Evolutionary conservation across 1,140 invertebrate genomes (phyloP).

Genomic region (Drusus annulatus): DNA sequence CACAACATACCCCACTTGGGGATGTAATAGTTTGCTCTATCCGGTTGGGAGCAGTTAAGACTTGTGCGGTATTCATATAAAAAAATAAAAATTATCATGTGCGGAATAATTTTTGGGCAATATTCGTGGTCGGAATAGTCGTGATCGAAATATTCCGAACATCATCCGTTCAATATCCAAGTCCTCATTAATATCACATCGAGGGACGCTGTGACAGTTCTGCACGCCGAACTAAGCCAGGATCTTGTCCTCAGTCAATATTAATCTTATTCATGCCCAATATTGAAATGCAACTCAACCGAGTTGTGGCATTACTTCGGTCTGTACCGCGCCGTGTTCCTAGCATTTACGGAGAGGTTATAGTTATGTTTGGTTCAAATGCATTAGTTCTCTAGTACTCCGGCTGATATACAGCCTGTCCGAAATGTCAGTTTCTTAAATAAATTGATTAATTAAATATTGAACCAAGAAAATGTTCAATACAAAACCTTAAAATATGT

Average conservation of each 20-base stretch:
- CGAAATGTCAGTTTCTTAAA: not conserved
- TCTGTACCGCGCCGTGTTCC: not conserved
- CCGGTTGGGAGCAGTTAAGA: no score
- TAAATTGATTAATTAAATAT: not conserved
- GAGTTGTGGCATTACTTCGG: conserved; percentile 20
- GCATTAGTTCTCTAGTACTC: conserved; percentile 21
- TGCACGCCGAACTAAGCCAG: conserved; percentile 9
- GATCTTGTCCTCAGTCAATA: conserved; percentile 35
- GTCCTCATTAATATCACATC: conserved; percentile 32
- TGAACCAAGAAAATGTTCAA: no score
- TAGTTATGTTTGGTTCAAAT: not conserved
- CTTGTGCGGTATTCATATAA: no score
- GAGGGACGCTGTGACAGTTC: conserved; percentile 31
- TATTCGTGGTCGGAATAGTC: no score
- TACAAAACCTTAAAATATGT: no score
- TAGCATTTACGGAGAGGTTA: not conserved
- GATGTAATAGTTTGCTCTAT: no score
- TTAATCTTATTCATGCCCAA: conserved; percentile 39
- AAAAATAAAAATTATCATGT: no score
- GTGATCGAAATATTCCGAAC: no score
- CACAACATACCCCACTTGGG: no score
- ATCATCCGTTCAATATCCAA: not conserved
- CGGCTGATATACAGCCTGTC: not conserved
- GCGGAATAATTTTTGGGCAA: no score
- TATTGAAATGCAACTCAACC: conserved; percentile 41